phyloP scores from a whole-genome alignment of 1,140 invertebrate species.

The Drosophila neocordata region DNA sequence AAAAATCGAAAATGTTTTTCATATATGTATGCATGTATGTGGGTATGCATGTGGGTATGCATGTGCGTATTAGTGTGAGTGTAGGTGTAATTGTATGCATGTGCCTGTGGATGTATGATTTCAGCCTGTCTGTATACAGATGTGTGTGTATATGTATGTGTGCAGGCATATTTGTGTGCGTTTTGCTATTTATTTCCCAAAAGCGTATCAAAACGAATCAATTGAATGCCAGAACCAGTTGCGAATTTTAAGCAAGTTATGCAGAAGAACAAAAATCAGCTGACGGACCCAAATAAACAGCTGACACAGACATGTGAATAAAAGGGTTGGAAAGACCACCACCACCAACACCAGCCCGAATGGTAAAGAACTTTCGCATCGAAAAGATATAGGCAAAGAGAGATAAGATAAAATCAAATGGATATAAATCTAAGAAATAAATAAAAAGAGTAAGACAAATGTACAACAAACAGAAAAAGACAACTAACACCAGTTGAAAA shows the following conservation, averaged over 20 bases:
- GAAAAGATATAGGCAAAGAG: conserved; percentile 20
- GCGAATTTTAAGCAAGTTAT: conserved; percentile 30
- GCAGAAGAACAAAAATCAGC: conserved; percentile 19
- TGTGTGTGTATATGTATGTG: conserved; percentile 20
- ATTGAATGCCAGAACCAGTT: conserved; percentile 49
- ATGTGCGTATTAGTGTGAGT: no score
- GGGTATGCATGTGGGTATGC: not conserved
- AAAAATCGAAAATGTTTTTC: conserved; percentile 42
- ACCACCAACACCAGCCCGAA: conserved; percentile 42
- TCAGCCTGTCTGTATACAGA: conserved; percentile 10
- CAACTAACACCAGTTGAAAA: conserved; percentile 28
- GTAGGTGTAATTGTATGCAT: conserved; percentile 14
- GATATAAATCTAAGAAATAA: not conserved
- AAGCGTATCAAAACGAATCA: conserved; percentile 27
- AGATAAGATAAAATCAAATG: conserved; percentile 5
- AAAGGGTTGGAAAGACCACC: conserved; percentile 29
- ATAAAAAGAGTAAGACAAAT: conserved; percentile 13
- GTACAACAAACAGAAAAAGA: conserved; percentile 15
- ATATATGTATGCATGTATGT: conserved; percentile 22
- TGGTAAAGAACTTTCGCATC: conserved; percentile 24
- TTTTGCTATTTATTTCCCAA: conserved; percentile 16
- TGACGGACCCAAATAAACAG: conserved; percentile 34
- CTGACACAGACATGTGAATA: conserved; percentile 20
- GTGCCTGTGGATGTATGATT: conserved; percentile 15
- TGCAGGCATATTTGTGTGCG: conserved; percentile 29